phyloP scores from a whole-genome alignment of 2,888 invertebrate species.

The Eledona agricola region DNA sequence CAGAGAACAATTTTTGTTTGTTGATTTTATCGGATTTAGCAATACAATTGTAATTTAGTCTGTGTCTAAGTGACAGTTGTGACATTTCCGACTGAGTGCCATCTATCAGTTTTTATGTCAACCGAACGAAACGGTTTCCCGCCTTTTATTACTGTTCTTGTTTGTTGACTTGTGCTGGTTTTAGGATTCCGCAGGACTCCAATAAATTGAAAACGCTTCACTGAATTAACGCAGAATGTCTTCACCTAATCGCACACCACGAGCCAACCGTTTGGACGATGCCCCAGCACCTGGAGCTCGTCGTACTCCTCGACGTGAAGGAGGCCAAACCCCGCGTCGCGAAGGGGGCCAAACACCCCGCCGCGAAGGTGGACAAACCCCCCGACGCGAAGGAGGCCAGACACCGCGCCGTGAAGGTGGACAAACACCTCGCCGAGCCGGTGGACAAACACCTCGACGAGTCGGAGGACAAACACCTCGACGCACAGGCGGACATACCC shows the following conservation, averaged over 20 bases:
- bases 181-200: too few relatives aligned
- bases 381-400: not conserved
- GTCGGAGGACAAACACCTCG: conserved; percentile 16
- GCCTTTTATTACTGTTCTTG: too few relatives aligned
- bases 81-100: too few relatives aligned
- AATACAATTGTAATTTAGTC: too few relatives aligned
- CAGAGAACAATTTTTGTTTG: too few relatives aligned
- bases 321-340: conserved; percentile 1
- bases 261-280: conserved; percentile 9
- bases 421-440: not conserved
- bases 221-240: too few relatives aligned
- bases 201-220: too few relatives aligned
- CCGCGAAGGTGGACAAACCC: conserved; percentile 1
- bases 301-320: not conserved
- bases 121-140: too few relatives aligned
- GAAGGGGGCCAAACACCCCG: conserved; percentile 2
- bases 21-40: too few relatives aligned
- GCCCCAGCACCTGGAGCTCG: conserved; percentile 15
- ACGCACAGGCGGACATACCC: conserved; percentile 1
- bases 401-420: not conserved
- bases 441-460: conserved; percentile 15
- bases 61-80: too few relatives aligned
- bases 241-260: conserved; percentile 22
- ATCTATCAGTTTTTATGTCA: too few relatives aligned
- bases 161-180: too few relatives aligned